A percentile compares a stretch with the other conserved stretches of the same genome.
Evolutionary conservation across 2,797 vertebrate genomes (phyloP).

Genomic region (Phylloscopus collybita): DNA sequence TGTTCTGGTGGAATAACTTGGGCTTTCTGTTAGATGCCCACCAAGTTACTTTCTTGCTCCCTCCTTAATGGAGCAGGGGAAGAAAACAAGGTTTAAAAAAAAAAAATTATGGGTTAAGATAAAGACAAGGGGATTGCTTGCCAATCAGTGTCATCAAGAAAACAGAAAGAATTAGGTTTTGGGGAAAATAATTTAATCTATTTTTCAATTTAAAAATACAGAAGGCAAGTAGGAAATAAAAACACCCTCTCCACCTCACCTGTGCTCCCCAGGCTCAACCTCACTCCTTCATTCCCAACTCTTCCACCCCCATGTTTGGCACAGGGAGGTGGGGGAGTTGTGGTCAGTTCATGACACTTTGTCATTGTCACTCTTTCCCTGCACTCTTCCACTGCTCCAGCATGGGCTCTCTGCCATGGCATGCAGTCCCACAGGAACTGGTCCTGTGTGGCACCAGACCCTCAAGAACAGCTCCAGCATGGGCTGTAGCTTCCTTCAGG

Average conservation of each 20-base stretch:
- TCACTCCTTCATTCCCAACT: background rate
- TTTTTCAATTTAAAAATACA: background rate
- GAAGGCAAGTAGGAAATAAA: background rate
- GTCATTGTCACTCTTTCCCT: background rate
- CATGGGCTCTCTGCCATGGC: accelerated
- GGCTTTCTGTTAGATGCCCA: background rate
- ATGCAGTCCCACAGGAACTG: background rate
- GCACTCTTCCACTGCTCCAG: background rate
- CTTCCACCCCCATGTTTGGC: accelerated
- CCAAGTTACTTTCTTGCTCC: background rate
- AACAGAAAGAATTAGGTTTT: background rate
- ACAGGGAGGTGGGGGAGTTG: accelerated
- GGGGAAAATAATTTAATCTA: background rate
- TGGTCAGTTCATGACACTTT: background rate
- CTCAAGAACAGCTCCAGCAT: background rate
- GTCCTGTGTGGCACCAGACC: background rate
- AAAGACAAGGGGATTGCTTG: background rate
- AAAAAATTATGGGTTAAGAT: background rate
- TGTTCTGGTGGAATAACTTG: background rate
- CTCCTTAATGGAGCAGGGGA: background rate
- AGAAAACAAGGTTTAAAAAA: background rate
- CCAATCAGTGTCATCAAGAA: background rate
- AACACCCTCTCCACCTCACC: accelerated
- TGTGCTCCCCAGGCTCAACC: background rate
- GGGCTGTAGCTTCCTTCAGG: background rate